Conservation (phyloP, 2,888 invertebrate species). For the Reticulitermes lucifugus region DNA sequence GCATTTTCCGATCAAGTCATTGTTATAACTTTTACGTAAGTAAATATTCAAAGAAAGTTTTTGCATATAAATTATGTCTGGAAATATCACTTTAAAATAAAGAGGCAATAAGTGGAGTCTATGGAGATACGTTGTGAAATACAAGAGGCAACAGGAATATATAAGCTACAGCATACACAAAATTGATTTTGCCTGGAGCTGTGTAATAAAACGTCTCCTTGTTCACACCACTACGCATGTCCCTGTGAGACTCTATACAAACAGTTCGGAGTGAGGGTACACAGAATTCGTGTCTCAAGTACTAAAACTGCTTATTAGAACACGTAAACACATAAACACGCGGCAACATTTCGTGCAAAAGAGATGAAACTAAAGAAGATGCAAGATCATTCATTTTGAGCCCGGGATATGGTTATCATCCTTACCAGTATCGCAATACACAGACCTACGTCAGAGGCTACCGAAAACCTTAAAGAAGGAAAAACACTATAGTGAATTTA, state of each 20-base stretch:
- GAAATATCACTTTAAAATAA: slow-evolving; percentile 32
- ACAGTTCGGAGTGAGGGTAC: not conserved
- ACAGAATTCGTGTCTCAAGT: no score
- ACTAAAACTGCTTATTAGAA: no score
- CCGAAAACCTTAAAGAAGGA: no score
- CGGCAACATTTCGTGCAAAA: no score
- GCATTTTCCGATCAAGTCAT: slow-evolving; percentile 20
- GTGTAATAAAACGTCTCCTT: not conserved
- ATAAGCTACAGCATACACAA: not conserved
- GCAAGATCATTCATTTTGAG: no score
- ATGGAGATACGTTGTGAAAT: not conserved
- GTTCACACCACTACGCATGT: not conserved
- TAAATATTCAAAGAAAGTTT: slow-evolving; percentile 27
- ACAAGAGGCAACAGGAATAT: not conserved
- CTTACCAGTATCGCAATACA: no score
- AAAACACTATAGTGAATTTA: no score
- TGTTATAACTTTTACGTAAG: slow-evolving; percentile 9
- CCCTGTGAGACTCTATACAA: not conserved
- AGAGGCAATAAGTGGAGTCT: slow-evolving; percentile 21
- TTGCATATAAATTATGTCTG: slow-evolving; percentile 37
- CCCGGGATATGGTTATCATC: no score
- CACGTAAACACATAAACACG: no score
- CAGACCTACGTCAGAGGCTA: no score
- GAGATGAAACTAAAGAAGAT: no score
- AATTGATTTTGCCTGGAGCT: slow-evolving; percentile 25